phyloP scores from a whole-genome alignment of 2,888 invertebrate genomes.

The Empis stercorea region DNA sequence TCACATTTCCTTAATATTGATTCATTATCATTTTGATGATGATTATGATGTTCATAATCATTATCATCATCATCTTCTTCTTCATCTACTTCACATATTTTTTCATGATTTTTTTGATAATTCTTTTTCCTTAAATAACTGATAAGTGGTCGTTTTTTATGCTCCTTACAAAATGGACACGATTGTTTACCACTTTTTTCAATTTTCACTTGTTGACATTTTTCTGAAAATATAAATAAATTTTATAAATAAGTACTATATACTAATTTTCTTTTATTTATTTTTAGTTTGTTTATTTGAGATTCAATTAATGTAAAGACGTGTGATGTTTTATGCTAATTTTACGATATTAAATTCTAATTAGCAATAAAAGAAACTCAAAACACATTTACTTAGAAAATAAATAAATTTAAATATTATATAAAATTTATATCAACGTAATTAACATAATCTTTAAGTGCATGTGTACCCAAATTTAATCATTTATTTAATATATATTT shows the following conservation, averaged over 20 bases:
- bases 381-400: no score
- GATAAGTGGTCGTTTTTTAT: conserved; percentile 39
- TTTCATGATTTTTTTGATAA: conserved; percentile 37
- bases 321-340: no score
- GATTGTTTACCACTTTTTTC: conserved; percentile 31
- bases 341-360: no score
- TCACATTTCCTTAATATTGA: neutral
- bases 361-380: no score
- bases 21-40: neutral
- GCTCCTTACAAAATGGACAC: conserved; percentile 42
- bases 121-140: conserved; percentile 40
- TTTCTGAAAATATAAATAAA: conserved; percentile 18
- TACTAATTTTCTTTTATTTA: no score
- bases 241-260: neutral
- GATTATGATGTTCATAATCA: neutral
- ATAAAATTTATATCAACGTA: no score
- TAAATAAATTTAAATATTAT: no score
- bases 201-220: conserved; percentile 29
- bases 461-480: no score
- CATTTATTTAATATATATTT: no score
- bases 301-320: no score
- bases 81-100: conserved; percentile 40
- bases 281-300: no score
- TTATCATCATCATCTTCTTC: conserved; percentile 24
- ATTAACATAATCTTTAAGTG: no score